Conservation (phyloP, 2,888 invertebrate species). For the Spisula solida region DNA sequence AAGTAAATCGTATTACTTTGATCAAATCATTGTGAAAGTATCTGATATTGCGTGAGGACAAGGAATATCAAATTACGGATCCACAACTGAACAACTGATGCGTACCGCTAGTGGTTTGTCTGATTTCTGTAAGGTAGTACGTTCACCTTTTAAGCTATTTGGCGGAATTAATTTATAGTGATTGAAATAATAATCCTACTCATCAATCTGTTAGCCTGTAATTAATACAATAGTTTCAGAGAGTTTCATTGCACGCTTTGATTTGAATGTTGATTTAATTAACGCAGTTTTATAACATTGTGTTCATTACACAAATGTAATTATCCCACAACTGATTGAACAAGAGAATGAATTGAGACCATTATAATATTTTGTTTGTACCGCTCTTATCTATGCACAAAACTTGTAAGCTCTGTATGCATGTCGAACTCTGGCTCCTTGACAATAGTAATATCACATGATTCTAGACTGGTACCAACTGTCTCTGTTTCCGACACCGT, state of each 20-base stretch:
- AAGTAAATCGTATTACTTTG: background rate
- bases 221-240: background rate
- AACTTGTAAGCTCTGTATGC: too few species aligned
- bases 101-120: background rate
- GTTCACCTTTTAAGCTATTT: background rate
- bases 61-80: background rate
- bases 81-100: background rate
- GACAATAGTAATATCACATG: too few species aligned
- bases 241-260: background rate
- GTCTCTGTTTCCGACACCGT: too few species aligned
- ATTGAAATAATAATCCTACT: background rate
- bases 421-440: too few species aligned
- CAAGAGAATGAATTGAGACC: background rate
- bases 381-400: too few species aligned
- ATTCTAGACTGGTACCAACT: too few species aligned
- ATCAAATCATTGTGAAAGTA: constrained; percentile 7
- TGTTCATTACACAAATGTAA: background rate
- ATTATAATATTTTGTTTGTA: background rate
- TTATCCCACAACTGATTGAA: background rate
- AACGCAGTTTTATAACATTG: background rate
- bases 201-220: background rate
- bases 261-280: background rate
- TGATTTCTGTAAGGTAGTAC: background rate
- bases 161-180: background rate
- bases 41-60: background rate